Conservation (phyloP, 2,888 invertebrate species). For the Pristionchus exspectatus region DNA sequence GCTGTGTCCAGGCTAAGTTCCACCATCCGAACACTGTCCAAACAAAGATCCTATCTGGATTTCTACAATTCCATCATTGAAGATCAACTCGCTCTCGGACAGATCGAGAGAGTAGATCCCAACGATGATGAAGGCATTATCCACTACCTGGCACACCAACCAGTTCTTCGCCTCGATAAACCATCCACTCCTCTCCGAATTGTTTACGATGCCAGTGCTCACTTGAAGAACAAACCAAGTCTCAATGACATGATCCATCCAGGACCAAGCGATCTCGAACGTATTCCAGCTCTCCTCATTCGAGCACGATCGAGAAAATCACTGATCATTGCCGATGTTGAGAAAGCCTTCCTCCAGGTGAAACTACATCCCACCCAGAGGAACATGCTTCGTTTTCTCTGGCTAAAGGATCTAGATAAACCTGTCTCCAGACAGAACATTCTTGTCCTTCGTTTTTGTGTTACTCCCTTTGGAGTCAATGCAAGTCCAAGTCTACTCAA, state of each 20-base stretch:
- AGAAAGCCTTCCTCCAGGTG: too few relatives aligned
- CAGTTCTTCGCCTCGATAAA: neutral
- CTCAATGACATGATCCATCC: constrained; percentile 62
- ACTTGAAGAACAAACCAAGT: constrained; percentile 51
- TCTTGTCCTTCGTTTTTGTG: constrained; percentile 57
- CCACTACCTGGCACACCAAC: constrained; percentile 5
- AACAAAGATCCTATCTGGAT: neutral
- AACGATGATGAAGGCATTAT: neutral
- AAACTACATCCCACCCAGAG: constrained; percentile 53
- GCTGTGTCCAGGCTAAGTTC: neutral
- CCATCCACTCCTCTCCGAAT: constrained; percentile 57
- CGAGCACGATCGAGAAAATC: constrained; percentile 48
- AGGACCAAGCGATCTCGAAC: constrained; percentile 58
- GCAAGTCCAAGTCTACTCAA: constrained; percentile 57
- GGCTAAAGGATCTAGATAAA: constrained; percentile 58
- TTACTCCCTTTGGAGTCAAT: constrained; percentile 63
- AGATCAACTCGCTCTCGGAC: neutral
- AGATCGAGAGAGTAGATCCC: neutral
- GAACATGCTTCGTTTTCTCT: constrained; percentile 61
- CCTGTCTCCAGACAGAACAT: constrained; percentile 59
- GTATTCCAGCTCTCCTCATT: constrained; percentile 58
- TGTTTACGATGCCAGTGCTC: constrained; percentile 60
- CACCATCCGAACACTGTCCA: neutral
- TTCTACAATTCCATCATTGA: constrained; percentile 5
- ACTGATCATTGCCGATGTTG: constrained; percentile 58